Base-by-base conservation (phyloP, 1,140 invertebrate genomes). In the Polypedilum vanderplanki region DNA sequence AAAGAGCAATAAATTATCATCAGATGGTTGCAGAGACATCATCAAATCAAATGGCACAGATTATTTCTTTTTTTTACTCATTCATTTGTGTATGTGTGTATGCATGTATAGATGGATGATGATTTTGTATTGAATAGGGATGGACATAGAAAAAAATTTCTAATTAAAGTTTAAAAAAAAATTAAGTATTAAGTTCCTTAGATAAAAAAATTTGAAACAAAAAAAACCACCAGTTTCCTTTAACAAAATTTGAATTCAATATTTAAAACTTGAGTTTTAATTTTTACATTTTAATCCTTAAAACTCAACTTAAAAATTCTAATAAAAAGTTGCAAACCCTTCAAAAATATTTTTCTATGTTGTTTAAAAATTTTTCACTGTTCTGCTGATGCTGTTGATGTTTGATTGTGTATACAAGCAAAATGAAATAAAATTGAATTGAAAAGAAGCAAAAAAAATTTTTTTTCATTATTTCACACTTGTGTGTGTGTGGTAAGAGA, bases 11-110 rank as follows among this genome's bases (percentile, higher is more conserved):
- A 70, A 70, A 70, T 70, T 70, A 70, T 70, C 65, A 70, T 70
- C 65, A 70, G 65, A 70, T 70, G 65, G 65, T 70, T 70, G 65
- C 65, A 70, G 65, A 70, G 18, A 22, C 65, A 70, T 70, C 65
- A 70, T 70, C 65, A 70, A 70, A 70, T 70, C 65, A 22, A 70
- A 70, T 70, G 17, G 20, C 65, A 70, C 17, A 70, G 65, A 70
- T 70, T 70, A 70, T 70, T 70, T 70, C 9, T 57, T 9, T 57
- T 57, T 57, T 57, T 57, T 7, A 3, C 10, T 57, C 46, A 2
- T 17, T 7, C 8, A 8, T 57, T 57, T 12, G 10, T 17, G 10
- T 57, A 3, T 1, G 10, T 57, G 46, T 57, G n/a, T n/a, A n/a
- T n/a, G n/a, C n/a, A n/a, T n/a, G n/a, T n/a, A n/a, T n/a, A n/a